These are phyloP conservation scores for Blastobasis adustella DNA, from an alignment of 2,888 invertebrate species.

Conservation along the genomic window DNA sequence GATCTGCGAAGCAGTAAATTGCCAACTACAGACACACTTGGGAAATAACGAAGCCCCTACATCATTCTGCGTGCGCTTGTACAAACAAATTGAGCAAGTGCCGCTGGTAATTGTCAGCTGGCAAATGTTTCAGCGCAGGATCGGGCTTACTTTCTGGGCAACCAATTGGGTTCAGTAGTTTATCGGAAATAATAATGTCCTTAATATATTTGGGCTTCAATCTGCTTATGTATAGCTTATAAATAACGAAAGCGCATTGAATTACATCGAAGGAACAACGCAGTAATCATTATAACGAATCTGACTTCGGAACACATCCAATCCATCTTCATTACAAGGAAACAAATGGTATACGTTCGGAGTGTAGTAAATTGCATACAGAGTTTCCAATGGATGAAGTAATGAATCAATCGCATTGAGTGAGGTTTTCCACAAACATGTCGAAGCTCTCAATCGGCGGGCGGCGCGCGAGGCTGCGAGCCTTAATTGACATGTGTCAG, in stretches of 20 bases:
- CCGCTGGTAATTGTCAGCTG: constrained; percentile 45
- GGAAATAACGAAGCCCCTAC: constrained; percentile 58
- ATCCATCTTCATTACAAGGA: constrained; percentile 40
- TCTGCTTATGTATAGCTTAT: neutral
- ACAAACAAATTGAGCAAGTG: constrained; percentile 11
- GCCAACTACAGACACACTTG: constrained; percentile 56
- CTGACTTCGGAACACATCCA: constrained; percentile 16
- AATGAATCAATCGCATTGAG: constrained; percentile 65
- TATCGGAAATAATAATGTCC: neutral
- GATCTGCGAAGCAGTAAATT: constrained; percentile 64
- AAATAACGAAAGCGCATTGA: neutral
- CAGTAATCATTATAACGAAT: neutral
- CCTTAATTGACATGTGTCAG: constrained; percentile 74
- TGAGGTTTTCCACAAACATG: constrained; percentile 68
- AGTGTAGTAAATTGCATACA: constrained; percentile 38
- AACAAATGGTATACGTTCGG: constrained; percentile 30
- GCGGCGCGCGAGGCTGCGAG: constrained; percentile 47
- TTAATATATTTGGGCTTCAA: neutral
- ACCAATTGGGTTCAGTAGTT: neutral
- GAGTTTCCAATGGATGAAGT: constrained; percentile 39
- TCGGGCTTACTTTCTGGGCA: neutral
- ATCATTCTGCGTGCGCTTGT: constrained; percentile 27
- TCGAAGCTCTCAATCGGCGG: constrained; percentile 66
- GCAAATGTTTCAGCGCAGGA: constrained; percentile 21
- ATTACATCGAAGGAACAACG: constrained; percentile 1